Percentiles rank a stretch among this genome's conserved stretches.
These are phyloP conservation scores for Leuctra nigra DNA, from an alignment of 2,888 invertebrate species.

Conservation along the genomic window DNA sequence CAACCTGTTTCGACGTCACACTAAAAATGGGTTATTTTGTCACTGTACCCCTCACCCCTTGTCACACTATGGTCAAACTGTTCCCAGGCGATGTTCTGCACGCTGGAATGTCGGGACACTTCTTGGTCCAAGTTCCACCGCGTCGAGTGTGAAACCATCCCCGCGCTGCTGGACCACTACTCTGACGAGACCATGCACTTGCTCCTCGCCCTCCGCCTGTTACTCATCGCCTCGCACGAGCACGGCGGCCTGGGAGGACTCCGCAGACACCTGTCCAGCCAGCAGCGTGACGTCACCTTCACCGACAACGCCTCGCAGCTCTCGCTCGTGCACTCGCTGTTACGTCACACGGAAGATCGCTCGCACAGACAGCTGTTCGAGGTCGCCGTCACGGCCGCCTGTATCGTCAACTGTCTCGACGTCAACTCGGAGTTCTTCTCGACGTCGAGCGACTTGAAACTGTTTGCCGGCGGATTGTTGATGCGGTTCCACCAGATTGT, in stretches of 20 bases:
- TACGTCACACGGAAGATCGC: not conserved
- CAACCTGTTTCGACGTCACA: no score
- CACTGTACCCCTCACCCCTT: no score
- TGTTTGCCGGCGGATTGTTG: not conserved
- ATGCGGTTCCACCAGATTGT: not conserved
- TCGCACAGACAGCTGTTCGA: not conserved
- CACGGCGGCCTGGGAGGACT: not conserved
- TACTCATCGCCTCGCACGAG: not conserved
- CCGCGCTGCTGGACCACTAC: not conserved
- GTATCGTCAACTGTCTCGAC: not conserved
- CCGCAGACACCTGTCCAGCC: no score
- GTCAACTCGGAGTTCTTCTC: not conserved
- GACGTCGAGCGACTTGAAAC: not conserved
- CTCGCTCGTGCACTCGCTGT: not conserved
- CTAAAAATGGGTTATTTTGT: no score
- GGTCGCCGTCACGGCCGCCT: not conserved
- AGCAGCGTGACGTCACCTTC: no score
- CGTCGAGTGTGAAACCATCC: not conserved
- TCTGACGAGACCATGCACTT: not conserved
- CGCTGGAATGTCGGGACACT: not conserved
- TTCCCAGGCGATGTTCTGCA: not conserved
- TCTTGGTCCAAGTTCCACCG: not conserved
- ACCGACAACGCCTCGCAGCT: no score
- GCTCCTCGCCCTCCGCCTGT: not conserved
- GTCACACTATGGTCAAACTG: no score